phyloP scores from a whole-genome alignment of 2,888 invertebrate genomes.

The Polylopha cassiicola region DNA sequence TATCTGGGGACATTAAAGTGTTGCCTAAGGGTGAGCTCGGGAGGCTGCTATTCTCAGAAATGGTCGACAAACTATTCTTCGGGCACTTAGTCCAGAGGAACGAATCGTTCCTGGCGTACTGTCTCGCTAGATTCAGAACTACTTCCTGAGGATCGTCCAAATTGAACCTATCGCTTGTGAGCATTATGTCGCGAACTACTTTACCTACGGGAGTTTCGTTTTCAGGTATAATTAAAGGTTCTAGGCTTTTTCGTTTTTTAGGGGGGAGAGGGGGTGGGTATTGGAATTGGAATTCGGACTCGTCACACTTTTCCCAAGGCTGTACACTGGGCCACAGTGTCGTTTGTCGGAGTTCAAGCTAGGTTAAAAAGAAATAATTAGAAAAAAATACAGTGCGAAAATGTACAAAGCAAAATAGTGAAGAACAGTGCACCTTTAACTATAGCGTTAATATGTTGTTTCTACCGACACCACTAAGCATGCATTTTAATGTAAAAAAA shows the following conservation, averaged over 20 bases:
- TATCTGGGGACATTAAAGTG: slow-evolving; percentile 51
- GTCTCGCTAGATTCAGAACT: slow-evolving; percentile 36
- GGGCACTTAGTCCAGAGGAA: slow-evolving; percentile 50
- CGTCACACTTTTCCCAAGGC: slow-evolving; percentile 63
- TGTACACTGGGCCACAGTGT: slow-evolving; percentile 54
- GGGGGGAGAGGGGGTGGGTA: slow-evolving; percentile 40
- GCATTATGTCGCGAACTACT: slow-evolving; percentile 54
- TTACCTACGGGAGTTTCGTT: slow-evolving; percentile 42
- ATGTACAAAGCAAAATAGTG: slow-evolving; percentile 18
- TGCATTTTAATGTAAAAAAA: too few relatives aligned
- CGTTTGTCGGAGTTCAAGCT: slow-evolving; percentile 65
- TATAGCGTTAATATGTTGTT: too few relatives aligned
- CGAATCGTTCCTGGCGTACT: slow-evolving; percentile 51
- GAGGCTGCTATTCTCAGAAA: slow-evolving; percentile 54
- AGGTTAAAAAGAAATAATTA: slow-evolving; percentile 44
- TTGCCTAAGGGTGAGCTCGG: slow-evolving; percentile 38
- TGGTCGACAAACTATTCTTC: slow-evolving; percentile 52
- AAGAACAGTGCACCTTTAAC: background rate
- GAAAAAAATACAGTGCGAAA: slow-evolving; percentile 27
- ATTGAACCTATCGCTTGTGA: slow-evolving; percentile 43
- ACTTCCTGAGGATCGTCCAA: slow-evolving; percentile 47
- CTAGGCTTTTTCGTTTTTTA: slow-evolving; percentile 29
- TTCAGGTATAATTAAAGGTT: slow-evolving; percentile 24
- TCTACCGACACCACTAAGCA: too few relatives aligned
- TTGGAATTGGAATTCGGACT: slow-evolving; percentile 50